Conservation (phyloP, 2,113 vertebrate species). For the Clarias batrachus region DNA sequence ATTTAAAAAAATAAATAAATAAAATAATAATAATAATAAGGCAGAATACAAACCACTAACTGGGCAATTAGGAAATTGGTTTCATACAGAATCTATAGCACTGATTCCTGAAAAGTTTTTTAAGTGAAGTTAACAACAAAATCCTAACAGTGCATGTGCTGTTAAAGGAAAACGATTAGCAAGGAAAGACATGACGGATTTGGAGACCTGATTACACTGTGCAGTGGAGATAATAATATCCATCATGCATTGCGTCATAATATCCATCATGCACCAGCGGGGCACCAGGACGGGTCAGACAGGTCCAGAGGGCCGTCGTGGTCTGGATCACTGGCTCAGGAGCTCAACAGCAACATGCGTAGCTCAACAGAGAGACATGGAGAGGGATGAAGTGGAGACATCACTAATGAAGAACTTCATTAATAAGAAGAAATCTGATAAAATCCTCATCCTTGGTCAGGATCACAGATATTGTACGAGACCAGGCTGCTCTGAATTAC, state of each 20-base stretch:
- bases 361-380: no score
- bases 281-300: no score
- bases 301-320: no score
- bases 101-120: not conserved
- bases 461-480: not conserved
- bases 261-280: no score
- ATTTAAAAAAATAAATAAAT: no score
- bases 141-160: not conserved
- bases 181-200: slow-evolving; percentile 34
- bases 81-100: not conserved
- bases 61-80: not conserved
- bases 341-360: no score
- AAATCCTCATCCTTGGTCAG: not conserved
- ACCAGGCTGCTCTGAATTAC: not conserved
- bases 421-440: not conserved
- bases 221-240: slow-evolving; percentile 42
- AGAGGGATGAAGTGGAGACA: not conserved
- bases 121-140: not conserved
- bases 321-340: not conserved
- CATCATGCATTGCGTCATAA: slow-evolving; percentile 23
- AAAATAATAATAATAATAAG: not conserved
- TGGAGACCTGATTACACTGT: slow-evolving; percentile 30
- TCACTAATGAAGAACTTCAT: not conserved
- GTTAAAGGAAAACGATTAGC: slow-evolving; percentile 4
- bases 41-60: not conserved